These are phyloP conservation scores for Acanthurus tractus DNA, from an alignment of 2,797 vertebrate species.

Conservation along the genomic window DNA sequence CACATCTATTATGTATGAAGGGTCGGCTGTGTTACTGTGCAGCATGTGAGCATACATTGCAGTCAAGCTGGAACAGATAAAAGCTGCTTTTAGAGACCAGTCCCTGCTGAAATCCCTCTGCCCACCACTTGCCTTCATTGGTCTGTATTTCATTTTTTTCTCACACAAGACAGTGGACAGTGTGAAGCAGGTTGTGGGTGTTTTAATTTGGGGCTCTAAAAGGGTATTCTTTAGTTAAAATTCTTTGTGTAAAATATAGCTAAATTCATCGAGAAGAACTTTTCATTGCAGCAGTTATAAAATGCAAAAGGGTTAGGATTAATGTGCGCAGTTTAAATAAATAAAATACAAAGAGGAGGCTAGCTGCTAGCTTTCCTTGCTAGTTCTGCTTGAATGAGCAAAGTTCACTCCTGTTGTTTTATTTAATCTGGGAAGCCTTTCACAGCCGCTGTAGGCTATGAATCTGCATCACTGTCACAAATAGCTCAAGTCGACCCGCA, in stretches of 20 bases:
- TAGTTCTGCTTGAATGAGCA: too few relatives aligned
- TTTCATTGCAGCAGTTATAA: not conserved
- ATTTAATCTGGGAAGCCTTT: not conserved
- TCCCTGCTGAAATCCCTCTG: conserved; percentile 30
- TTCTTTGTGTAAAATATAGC: not conserved
- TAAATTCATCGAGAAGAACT: not conserved
- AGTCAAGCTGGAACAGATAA: conserved; percentile 38
- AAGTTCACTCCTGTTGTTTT: not conserved
- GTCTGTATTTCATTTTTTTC: conserved; percentile 11
- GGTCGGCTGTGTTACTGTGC: conserved; percentile 47
- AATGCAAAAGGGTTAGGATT: not conserved
- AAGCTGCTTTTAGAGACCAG: conserved; percentile 28
- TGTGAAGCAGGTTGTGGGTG: conserved; percentile 5
- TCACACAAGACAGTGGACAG: not conserved
- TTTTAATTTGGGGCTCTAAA: not conserved
- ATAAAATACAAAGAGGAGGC: not conserved
- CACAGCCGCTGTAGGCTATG: not conserved
- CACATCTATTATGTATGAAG: conserved; percentile 73
- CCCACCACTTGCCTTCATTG: conserved; percentile 41
- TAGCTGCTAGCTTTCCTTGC: not conserved
- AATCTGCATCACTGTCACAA: not conserved
- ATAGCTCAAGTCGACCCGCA: not conserved
- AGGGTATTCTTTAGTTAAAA: not conserved
- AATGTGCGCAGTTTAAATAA: not conserved
- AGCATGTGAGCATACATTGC: conserved; percentile 46